phyloP scores from a whole-genome alignment of 2,888 invertebrate species.

The Acleris sparsana region DNA sequence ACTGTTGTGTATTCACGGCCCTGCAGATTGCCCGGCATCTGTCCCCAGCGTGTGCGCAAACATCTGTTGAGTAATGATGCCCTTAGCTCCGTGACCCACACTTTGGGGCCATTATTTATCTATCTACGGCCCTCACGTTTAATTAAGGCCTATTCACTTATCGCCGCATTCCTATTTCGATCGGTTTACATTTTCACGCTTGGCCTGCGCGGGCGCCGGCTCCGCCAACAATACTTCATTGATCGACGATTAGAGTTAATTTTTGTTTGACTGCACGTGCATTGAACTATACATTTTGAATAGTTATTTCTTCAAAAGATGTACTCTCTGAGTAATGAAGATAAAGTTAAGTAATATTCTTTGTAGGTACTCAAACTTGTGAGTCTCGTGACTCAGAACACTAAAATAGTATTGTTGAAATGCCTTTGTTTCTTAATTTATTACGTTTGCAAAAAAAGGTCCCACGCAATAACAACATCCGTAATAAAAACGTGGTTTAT shows the following conservation, averaged over 20 bases:
- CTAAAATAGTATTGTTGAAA: background rate
- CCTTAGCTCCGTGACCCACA: conserved; percentile 64
- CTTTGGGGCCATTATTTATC: conserved; percentile 58
- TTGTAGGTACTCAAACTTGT: no score
- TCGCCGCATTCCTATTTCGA: conserved; percentile 68
- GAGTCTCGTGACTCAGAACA: no score
- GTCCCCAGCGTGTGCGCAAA: conserved; percentile 54
- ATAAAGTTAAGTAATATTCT: conserved; percentile 5
- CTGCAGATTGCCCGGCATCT: conserved; percentile 55
- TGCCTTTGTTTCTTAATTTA: conserved; percentile 1
- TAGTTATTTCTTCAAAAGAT: background rate
- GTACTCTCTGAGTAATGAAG: conserved; percentile 8
- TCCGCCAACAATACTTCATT: conserved; percentile 55
- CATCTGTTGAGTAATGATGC: conserved; percentile 44
- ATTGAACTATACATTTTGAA: conserved; percentile 25
- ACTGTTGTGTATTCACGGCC: conserved; percentile 19
- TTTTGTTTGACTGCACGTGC: conserved; percentile 46
- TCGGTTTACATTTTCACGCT: conserved; percentile 69
- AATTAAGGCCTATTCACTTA: conserved; percentile 79
- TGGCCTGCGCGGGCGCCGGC: conserved; percentile 56
- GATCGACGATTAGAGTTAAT: conserved; percentile 61
- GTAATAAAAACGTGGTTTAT: conserved; percentile 14
- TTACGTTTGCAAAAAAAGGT: background rate
- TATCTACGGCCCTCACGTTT: conserved; percentile 64
- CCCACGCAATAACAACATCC: conserved; percentile 8